Evolutionary conservation across 1,140 invertebrate genomes (phyloP), one percentile per base, ranked within the genome.

Genomic region (Drepana arcuata): DNA sequence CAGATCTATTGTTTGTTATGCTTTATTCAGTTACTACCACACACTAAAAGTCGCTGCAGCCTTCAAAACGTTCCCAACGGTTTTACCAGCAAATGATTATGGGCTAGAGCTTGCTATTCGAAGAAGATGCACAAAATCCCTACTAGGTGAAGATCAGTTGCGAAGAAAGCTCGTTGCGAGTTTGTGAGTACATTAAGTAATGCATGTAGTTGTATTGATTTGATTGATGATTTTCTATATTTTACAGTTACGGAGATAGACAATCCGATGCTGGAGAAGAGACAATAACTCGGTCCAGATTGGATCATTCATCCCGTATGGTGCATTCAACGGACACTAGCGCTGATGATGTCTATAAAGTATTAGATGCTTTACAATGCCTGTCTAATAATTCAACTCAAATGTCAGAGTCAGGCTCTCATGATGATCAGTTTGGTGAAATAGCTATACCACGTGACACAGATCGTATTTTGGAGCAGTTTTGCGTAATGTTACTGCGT

Each of bases 381-480:
- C 15, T 56, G 18, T 47, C 54, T 7, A 35, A 38, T 24, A 47
- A 40, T 27, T 59, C 62, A 21, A 62, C 58, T 36, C 51, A 54
- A 48, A 47, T 60, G 21, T 59, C 57, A 16, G 68, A 71, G 39
- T 41, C 46, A 29, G 65, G 56, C 14, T 50, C 50, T 18, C 68
- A 59, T 26, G 74, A 82, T 28, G 77, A 82, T 39, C 69, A 56
- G 53, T 59, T 66, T 31, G 61, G 52, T 30, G 74, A 82, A 53
- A 38, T 72, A n/a, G 39, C 46, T 0, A 37, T 74, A 36, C 71
- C 72, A 25, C 60, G 72, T 5, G 69, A 68, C 41, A 54, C 60
- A 2, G 78, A 82, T 45, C 63, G 78, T 0, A 71, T 82, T 35
- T 43, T 72, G 24, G 78, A 79, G 60, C 78, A 82, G 47, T 72